Evolutionary conservation across 1,140 invertebrate species (phyloP).

Genomic region (Penaeus chinensis): DNA sequence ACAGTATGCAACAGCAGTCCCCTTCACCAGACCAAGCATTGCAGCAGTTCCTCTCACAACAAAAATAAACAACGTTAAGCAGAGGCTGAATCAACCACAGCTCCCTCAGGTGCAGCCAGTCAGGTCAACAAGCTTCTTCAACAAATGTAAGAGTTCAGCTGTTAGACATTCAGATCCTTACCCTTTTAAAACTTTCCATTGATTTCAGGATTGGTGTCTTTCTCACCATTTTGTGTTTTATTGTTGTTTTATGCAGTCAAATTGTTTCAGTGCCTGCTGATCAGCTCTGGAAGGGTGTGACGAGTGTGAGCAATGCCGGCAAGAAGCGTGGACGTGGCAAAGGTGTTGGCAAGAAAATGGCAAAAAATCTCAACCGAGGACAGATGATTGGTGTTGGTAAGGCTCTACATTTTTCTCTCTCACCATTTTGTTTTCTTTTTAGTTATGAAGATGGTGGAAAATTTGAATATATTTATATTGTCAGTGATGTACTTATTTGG

Average conservation of each 20-base stretch:
- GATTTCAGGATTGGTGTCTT: background rate
- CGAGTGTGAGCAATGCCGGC: constrained; percentile 95
- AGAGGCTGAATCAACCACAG: too few relatives aligned
- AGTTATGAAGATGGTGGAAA: too few relatives aligned
- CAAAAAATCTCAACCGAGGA: constrained; percentile 89
- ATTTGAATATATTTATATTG: too few relatives aligned
- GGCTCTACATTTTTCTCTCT: constrained; percentile 45
- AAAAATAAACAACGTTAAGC: too few relatives aligned
- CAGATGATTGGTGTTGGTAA: constrained; percentile 88
- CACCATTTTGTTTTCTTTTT: too few relatives aligned
- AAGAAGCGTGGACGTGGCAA: constrained; percentile 93
- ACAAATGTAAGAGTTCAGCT: constrained; percentile 17
- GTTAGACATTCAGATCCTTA: background rate
- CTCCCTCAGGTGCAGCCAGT: background rate
- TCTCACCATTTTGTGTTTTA: background rate
- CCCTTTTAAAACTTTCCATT: background rate
- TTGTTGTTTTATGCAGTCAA: constrained; percentile 7
- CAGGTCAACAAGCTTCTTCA: constrained; percentile 32
- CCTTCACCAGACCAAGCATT: too few relatives aligned
- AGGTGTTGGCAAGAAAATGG: constrained; percentile 77
- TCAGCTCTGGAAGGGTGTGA: constrained; percentile 93
- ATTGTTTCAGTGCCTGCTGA: constrained; percentile 78
- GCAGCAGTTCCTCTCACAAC: too few relatives aligned
- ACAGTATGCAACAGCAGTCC: too few relatives aligned
- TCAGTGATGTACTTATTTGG: too few relatives aligned